Conservation (phyloP, 2,888 invertebrate genomes). For the Timema cristinae region DNA sequence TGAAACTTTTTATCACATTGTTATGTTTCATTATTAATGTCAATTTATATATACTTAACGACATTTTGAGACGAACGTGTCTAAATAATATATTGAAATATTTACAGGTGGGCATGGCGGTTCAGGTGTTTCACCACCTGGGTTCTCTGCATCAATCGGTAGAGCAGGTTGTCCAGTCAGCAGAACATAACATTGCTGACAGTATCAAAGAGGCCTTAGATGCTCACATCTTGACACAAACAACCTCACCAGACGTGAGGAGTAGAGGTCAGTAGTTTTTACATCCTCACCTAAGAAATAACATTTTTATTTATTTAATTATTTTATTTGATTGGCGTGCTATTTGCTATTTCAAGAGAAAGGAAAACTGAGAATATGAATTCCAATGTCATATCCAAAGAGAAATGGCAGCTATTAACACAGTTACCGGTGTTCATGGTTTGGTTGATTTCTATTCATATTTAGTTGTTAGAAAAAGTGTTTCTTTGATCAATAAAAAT, state of each 20-base stretch:
- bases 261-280: slow-evolving; percentile 23
- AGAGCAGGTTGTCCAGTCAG: slow-evolving; percentile 45
- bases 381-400: too few species aligned
- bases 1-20: background rate
- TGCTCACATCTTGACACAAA: slow-evolving; percentile 40
- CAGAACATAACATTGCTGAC: slow-evolving; percentile 41
- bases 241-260: slow-evolving; percentile 20
- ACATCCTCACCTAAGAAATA: background rate
- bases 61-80: background rate
- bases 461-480: too few species aligned
- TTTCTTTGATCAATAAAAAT: too few species aligned
- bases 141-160: slow-evolving; percentile 47
- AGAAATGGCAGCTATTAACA: too few species aligned
- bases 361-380: too few species aligned
- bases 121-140: slow-evolving; percentile 61
- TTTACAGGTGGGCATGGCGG: slow-evolving; percentile 53
- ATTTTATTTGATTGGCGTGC: too few species aligned
- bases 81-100: background rate
- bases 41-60: background rate
- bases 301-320: background rate
- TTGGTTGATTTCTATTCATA: too few species aligned
- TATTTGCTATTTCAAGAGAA: too few species aligned
- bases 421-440: too few species aligned
- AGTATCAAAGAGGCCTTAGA: slow-evolving; percentile 50
- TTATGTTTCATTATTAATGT: background rate